Conservation (phyloP, 2,888 invertebrate species). For the Ptychoptera albimana region DNA sequence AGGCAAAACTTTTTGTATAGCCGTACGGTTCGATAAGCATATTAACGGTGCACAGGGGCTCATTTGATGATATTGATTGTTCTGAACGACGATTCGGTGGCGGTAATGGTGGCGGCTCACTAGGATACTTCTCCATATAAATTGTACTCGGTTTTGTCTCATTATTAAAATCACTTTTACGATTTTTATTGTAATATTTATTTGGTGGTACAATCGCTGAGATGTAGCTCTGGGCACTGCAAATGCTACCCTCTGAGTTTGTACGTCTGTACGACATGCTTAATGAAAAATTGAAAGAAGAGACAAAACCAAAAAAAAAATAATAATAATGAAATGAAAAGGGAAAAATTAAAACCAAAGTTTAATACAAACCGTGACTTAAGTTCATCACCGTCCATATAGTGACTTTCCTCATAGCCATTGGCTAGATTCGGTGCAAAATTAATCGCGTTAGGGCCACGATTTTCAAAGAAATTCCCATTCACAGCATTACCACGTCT, state of each 20-base stretch:
- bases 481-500: too few species aligned
- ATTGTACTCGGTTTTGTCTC: neutral
- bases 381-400: neutral
- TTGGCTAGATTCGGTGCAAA: neutral
- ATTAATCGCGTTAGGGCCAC: too few species aligned
- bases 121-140: constrained; percentile 1
- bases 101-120: constrained; percentile 3
- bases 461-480: too few species aligned
- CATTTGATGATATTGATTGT: neutral
- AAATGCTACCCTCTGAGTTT: neutral
- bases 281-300: neutral
- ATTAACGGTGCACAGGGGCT: neutral
- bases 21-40: too few species aligned
- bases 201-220: constrained; percentile 1
- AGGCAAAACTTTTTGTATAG: too few species aligned
- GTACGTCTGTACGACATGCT: neutral
- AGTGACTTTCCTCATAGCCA: too few species aligned
- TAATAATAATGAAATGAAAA: neutral
- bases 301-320: too few species aligned
- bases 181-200: neutral
- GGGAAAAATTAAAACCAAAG: too few species aligned
- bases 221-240: constrained; percentile 1
- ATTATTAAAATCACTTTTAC: neutral
- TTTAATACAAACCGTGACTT: neutral
- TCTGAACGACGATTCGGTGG: constrained; percentile 3